Evolutionary conservation across 2,888 invertebrate species (phyloP).

Genomic region (Pristionchus maxplancki): DNA sequence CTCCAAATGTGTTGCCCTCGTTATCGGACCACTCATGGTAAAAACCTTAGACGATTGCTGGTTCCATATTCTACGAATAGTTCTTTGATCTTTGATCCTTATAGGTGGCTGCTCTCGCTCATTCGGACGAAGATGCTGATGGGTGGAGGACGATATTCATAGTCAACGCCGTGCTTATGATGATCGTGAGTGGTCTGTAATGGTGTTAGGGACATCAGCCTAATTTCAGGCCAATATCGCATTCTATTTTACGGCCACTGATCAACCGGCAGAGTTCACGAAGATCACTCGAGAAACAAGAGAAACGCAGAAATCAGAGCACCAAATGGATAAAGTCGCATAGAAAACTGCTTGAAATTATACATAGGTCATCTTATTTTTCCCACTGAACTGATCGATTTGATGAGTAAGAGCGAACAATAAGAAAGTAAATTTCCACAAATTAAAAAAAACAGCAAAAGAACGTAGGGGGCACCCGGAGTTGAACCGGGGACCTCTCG

Average conservation of each 20-base stretch:
- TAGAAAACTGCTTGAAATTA: neutral
- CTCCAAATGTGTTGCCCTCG: conserved; percentile 72
- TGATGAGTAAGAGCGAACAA: no score
- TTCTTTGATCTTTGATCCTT: conserved; percentile 10
- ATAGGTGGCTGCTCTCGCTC: conserved; percentile 34
- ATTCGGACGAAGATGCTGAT: conserved; percentile 30
- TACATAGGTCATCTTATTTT: no score
- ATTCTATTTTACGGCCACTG: conserved; percentile 66
- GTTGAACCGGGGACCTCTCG: conserved; percentile 76
- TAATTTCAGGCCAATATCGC: conserved; percentile 63
- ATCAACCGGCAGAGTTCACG: conserved; percentile 67
- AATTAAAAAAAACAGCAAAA: conserved; percentile 12
- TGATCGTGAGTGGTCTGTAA: conserved; percentile 52
- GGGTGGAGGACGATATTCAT: conserved; percentile 52
- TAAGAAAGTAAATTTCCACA: no score
- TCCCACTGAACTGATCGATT: no score
- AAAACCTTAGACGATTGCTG: no score
- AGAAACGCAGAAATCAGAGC: conserved; percentile 1
- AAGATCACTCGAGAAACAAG: conserved; percentile 55
- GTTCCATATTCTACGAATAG: no score
- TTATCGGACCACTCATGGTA: conserved; percentile 69
- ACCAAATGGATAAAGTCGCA: conserved; percentile 19
- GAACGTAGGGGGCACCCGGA: conserved; percentile 69
- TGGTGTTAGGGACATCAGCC: neutral
- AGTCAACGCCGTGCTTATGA: conserved; percentile 60